Evolutionary conservation across 2,888 invertebrate species (phyloP), one percentile per base, ranked within the genome.

Genomic region (Macroteleia sp.): DNA sequence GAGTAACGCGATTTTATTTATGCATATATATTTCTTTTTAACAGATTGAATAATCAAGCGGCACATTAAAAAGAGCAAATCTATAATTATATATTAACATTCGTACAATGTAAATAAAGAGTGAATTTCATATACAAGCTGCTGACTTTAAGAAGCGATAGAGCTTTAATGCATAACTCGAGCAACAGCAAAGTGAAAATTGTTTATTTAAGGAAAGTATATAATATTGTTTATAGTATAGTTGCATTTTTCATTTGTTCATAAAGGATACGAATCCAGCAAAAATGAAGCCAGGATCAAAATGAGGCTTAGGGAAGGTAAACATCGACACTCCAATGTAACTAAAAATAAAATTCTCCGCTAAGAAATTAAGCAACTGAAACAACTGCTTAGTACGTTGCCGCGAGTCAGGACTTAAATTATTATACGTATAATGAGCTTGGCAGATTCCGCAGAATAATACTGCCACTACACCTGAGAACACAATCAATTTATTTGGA

Each of bases 321-420:
- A 99, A 99, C 96, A 99, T 98, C 17, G 98, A 98, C 1, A 99
- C 99, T 12, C 99, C 99, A 88, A 99, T 99, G 92, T 99, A 99
- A 2, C 97, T 97, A 92, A 99, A 99, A 87, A 99, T 99, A 92
- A 99, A 99, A 92, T 98, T 99, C 91, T 99, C 99, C 0, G 98
- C 97, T 81, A 99, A 92, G 92, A 99, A 99, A 92, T 98, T 99
- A 80, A 99, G 93, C 85, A 99, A 54, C 83, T 91, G 87, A 85
- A 92, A 89, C 12, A 91, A 75, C 85, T 92, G 84, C 88, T 92
- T 85, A 86, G 93, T 90, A 82, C 92, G 66, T 79, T 93, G 85
- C 77, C 93, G 81, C 87, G 93, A 90, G 90, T 93, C 88, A 86
- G 92, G 82, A 76, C 90, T 89, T 78, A 91, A 77, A 75, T 91